These are phyloP conservation scores for Dicycla oo DNA, from an alignment of 2,888 invertebrate genomes.

Conservation along the genomic window DNA sequence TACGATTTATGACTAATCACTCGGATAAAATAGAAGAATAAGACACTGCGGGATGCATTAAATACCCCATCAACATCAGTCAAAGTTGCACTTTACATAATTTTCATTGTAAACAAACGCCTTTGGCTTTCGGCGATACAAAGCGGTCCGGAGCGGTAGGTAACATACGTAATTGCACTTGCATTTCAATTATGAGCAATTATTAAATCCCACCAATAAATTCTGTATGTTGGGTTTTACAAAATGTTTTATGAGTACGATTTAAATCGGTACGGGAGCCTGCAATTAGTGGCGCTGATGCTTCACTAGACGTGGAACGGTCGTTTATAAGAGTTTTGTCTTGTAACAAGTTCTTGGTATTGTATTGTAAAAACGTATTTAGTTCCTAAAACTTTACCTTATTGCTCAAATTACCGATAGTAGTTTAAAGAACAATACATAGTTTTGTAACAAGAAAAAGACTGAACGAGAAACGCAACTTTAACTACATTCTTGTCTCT, in stretches of 20 bases:
- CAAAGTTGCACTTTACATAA: slow-evolving; percentile 64
- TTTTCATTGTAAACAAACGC: slow-evolving; percentile 64
- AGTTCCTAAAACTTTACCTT: slow-evolving; percentile 11
- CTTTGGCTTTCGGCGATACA: slow-evolving; percentile 72
- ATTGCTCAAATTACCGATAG: not conserved
- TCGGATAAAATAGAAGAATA: slow-evolving; percentile 31
- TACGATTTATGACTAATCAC: slow-evolving; percentile 55
- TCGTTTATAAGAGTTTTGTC: slow-evolving; percentile 40
- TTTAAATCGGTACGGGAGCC: slow-evolving; percentile 75
- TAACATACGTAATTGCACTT: slow-evolving; percentile 67
- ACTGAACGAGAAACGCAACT: not conserved
- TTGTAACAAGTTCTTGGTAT: slow-evolving; percentile 35
- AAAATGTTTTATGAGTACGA: slow-evolving; percentile 71
- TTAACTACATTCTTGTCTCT: not conserved
- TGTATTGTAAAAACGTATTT: slow-evolving; percentile 29
- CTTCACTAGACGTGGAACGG: slow-evolving; percentile 60
- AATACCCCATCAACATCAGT: slow-evolving; percentile 60
- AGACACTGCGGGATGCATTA: slow-evolving; percentile 50
- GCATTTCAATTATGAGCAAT: slow-evolving; percentile 81
- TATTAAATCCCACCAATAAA: slow-evolving; percentile 78
- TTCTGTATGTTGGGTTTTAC: slow-evolving; percentile 68
- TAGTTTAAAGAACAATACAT: too few species aligned
- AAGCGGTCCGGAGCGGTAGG: slow-evolving; percentile 61
- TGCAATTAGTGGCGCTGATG: slow-evolving; percentile 69
- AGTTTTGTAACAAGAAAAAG: not conserved